Conservation (phyloP, 1,140 invertebrate species). For the Phortica variegata region DNA sequence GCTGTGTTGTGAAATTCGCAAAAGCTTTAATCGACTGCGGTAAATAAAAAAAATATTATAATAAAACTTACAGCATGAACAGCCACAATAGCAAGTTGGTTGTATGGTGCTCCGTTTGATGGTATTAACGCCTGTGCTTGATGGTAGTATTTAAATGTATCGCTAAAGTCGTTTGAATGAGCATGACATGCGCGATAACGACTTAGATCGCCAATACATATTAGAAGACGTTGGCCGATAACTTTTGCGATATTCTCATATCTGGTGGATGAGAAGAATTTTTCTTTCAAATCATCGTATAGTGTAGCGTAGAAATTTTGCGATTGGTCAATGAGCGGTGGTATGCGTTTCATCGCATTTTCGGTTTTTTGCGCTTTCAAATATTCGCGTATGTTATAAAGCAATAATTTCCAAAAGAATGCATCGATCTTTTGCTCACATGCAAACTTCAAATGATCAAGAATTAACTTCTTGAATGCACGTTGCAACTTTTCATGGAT, state of each 20-base stretch:
- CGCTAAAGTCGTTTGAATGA: slow-evolving; percentile 80
- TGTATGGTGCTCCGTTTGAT: slow-evolving; percentile 92
- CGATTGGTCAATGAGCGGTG: slow-evolving; percentile 67
- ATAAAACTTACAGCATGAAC: slow-evolving; percentile 76
- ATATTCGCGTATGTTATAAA: slow-evolving; percentile 88
- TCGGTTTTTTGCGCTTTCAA: slow-evolving; percentile 58
- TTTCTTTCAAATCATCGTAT: slow-evolving; percentile 30
- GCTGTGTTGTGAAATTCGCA: no score
- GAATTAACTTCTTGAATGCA: slow-evolving; percentile 71
- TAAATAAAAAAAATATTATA: not conserved
- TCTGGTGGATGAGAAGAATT: slow-evolving; percentile 58
- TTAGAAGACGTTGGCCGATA: slow-evolving; percentile 81
- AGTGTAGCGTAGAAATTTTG: slow-evolving; percentile 41
- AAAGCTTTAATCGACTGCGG: slow-evolving; percentile 23
- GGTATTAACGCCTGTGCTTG: slow-evolving; percentile 93
- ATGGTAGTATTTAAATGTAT: slow-evolving; percentile 85
- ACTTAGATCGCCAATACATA: slow-evolving; percentile 88
- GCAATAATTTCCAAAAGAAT: slow-evolving; percentile 88
- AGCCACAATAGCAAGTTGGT: slow-evolving; percentile 90
- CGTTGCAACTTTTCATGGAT: slow-evolving; percentile 76
- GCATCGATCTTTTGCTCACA: slow-evolving; percentile 86
- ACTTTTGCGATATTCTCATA: slow-evolving; percentile 69
- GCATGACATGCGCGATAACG: slow-evolving; percentile 85
- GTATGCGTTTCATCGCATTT: slow-evolving; percentile 63
- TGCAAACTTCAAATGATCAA: slow-evolving; percentile 84